These are phyloP conservation scores for Macrosteles quadrilineatus DNA, from an alignment of 1,140 invertebrate species.

Conservation along the genomic window DNA sequence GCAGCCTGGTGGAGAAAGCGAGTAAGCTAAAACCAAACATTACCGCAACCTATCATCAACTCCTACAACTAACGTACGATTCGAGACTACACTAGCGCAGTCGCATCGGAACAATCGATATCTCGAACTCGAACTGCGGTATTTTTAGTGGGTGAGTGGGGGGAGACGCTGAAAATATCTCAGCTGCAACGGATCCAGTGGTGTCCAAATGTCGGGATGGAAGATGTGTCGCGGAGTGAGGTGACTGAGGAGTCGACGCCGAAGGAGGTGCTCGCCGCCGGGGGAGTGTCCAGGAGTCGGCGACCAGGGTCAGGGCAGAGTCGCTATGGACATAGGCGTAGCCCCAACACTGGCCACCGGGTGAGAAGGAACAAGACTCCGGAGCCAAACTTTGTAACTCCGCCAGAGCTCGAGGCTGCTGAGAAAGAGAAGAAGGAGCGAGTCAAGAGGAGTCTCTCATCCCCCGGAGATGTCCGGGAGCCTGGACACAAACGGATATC, in stretches of 20 bases:
- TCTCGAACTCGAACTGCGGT: constrained; percentile 5
- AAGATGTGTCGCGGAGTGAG: neutral
- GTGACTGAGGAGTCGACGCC: constrained; percentile 7
- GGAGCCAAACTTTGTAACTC: constrained; percentile 24
- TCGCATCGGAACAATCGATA: neutral
- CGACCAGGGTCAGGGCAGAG: constrained; percentile 27
- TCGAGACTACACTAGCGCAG: neutral
- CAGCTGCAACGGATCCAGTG: constrained; percentile 3
- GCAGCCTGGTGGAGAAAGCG: too few relatives aligned
- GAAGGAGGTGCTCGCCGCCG: constrained; percentile 25
- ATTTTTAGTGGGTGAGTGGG: constrained; percentile 6
- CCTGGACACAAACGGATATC: constrained; percentile 3
- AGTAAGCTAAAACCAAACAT: too few relatives aligned
- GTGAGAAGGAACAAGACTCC: constrained; percentile 28
- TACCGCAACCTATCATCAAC: neutral
- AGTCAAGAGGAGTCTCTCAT: constrained; percentile 25
- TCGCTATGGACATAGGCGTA: constrained; percentile 31
- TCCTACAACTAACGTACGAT: neutral
- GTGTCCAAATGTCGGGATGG: constrained; percentile 9
- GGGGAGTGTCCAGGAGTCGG: constrained; percentile 28
- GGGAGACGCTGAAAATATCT: constrained; percentile 5
- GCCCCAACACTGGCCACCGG: constrained; percentile 34
- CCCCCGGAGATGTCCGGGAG: constrained; percentile 7
- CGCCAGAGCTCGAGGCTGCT: neutral
- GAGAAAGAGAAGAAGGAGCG: constrained; percentile 18